Evolutionary conservation across 2,113 vertebrate genomes (phyloP).

Genomic region (Triplophysa rosa): DNA sequence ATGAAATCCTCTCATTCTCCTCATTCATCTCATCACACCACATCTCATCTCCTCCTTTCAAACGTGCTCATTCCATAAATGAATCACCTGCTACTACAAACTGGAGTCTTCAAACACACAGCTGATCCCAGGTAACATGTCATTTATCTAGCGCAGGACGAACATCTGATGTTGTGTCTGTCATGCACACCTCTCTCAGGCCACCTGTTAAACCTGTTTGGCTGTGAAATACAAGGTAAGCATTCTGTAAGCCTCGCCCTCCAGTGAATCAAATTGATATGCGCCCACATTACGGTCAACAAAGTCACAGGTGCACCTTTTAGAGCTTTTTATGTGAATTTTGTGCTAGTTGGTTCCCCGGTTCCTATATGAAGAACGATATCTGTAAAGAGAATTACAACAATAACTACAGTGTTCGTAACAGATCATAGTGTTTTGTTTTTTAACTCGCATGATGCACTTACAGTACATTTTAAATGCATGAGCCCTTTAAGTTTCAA

Average conservation of each 20-base stretch:
- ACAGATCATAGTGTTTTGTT: too few species aligned
- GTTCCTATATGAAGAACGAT: background rate
- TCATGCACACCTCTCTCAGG: background rate
- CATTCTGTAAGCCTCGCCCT: background rate
- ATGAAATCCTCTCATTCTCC: background rate
- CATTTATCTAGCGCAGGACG: too few species aligned
- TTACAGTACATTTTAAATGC: too few species aligned
- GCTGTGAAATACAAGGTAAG: background rate
- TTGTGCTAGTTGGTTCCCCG: background rate
- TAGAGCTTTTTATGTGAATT: background rate
- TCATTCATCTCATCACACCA: background rate
- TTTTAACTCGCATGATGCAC: too few species aligned
- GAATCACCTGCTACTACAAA: background rate
- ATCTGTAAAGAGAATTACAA: too few species aligned
- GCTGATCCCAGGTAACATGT: background rate
- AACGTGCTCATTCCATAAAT: background rate
- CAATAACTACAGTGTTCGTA: too few species aligned
- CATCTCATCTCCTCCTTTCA: slow-evolving; percentile 22
- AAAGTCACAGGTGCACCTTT: background rate
- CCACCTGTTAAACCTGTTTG: slow-evolving; percentile 13
- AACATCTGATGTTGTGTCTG: background rate
- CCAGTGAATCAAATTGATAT: background rate
- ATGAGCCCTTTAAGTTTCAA: too few species aligned
- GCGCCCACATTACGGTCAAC: background rate
- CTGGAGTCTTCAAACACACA: background rate